phyloP scores from a whole-genome alignment of 2,113 vertebrate genomes.

The Lagopus muta region DNA sequence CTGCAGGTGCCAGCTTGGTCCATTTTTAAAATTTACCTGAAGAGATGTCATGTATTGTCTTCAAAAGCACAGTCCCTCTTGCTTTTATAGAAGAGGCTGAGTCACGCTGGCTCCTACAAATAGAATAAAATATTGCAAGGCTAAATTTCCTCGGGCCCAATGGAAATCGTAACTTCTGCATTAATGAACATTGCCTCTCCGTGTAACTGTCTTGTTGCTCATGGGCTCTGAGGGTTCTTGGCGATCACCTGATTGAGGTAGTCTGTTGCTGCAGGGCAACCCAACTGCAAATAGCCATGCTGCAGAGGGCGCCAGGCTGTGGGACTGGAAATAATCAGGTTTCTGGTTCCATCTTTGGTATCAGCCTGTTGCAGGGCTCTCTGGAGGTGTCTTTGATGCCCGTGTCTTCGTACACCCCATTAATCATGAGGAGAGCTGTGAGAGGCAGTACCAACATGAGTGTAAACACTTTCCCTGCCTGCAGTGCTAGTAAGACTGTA shows the following conservation, averaged over 20 bases:
- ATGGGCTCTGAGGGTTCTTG: rapidly evolving
- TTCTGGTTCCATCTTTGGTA: not conserved
- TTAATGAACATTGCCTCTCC: not conserved
- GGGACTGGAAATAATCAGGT: not conserved
- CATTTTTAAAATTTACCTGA: slow-evolving; percentile 38
- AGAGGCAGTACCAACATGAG: not conserved
- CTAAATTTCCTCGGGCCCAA: not conserved
- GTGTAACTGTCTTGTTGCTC: not conserved
- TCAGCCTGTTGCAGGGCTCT: not conserved
- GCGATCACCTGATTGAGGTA: not conserved
- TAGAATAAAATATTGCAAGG: not conserved
- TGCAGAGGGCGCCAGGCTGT: not conserved
- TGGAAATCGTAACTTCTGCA: not conserved
- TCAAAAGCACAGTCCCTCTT: slow-evolving; percentile 32
- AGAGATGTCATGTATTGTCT: slow-evolving; percentile 9
- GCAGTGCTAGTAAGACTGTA: not conserved
- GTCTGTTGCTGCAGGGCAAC: not conserved
- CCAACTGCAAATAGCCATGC: not conserved
- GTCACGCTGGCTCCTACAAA: not conserved
- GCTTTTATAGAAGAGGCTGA: not conserved
- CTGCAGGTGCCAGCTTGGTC: not conserved
- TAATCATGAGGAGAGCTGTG: not conserved
- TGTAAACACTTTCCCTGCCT: not conserved
- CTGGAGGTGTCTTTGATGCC: not conserved
- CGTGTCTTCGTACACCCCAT: not conserved